Percentiles rank a stretch among this genome's conserved stretches.
Evolutionary conservation across 2,113 vertebrate species (phyloP).

Genomic region (Leuciscus idus): DNA sequence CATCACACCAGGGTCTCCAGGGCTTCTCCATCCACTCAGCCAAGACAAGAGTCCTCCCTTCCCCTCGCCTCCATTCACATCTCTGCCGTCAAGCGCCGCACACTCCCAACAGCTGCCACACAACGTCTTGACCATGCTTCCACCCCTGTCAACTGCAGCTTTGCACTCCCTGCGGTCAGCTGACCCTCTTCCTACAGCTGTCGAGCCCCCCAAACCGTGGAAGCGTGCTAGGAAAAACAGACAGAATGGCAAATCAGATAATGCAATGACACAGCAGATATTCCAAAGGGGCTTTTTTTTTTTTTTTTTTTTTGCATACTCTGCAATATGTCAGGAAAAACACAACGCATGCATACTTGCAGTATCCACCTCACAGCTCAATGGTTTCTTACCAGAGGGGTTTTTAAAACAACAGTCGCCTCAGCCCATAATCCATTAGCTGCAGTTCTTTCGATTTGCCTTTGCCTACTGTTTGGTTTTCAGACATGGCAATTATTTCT

Average conservation of each 20-base stretch:
- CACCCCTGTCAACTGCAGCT: neutral
- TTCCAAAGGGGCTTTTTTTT: neutral
- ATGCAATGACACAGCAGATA: constrained; percentile 54
- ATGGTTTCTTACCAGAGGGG: constrained; percentile 38
- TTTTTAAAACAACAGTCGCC: constrained; percentile 48
- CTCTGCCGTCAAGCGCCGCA: neutral
- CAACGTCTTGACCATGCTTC: constrained; percentile 15
- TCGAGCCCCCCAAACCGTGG: neutral
- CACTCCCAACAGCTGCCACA: neutral
- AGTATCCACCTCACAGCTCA: constrained; percentile 24
- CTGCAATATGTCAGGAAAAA: constrained; percentile 46
- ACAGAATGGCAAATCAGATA: constrained; percentile 46
- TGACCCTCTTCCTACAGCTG: constrained; percentile 4
- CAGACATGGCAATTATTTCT: constrained; percentile 43
- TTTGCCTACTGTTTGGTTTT: constrained; percentile 34
- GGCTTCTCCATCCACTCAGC: constrained; percentile 42
- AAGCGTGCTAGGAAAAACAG: constrained; percentile 36
- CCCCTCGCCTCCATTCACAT: constrained; percentile 6
- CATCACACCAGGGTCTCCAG: constrained; percentile 52
- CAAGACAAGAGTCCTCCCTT: constrained; percentile 33
- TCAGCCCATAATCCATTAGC: constrained; percentile 19
- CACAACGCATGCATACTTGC: constrained; percentile 13
- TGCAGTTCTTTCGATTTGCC: constrained; percentile 21
- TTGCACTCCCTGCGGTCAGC: neutral
- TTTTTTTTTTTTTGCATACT: constrained; percentile 41